Evolutionary conservation across 1,140 invertebrate species (phyloP).

Genomic region (Notospermus geniculatus): DNA sequence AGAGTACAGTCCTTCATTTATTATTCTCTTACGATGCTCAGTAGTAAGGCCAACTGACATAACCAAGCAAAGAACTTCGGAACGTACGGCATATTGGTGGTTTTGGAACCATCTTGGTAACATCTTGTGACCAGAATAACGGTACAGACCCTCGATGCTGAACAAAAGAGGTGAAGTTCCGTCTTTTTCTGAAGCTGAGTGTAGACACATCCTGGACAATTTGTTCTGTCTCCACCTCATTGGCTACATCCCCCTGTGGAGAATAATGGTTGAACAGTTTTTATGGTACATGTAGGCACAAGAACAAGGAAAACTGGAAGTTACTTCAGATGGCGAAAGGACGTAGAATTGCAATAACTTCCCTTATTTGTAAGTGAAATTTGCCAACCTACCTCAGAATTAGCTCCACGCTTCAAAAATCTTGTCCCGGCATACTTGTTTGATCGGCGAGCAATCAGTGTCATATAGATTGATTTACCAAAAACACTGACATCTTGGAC

Average conservation of each 20-base stretch:
- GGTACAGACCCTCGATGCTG: slow-evolving; percentile 91
- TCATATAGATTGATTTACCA: slow-evolving; percentile 85
- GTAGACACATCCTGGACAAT: slow-evolving; percentile 87
- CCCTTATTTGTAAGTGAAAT: no score
- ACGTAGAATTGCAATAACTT: no score
- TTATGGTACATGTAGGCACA: no score
- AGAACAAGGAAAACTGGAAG: no score
- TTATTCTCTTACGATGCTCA: no score
- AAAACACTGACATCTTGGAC: slow-evolving; percentile 84
- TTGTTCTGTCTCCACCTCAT: slow-evolving; percentile 99
- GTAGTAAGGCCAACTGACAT: no score
- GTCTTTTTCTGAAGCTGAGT: slow-evolving; percentile 68
- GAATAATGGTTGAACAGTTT: slow-evolving; percentile 12
- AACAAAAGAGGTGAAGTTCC: slow-evolving; percentile 85
- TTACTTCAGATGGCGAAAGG: no score
- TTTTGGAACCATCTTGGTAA: slow-evolving; percentile 96
- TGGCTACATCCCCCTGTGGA: slow-evolving; percentile 86
- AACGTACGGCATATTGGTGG: slow-evolving; percentile 88
- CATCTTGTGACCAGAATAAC: slow-evolving; percentile 94
- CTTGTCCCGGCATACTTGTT: slow-evolving; percentile 92
- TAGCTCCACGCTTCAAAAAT: slow-evolving; percentile 93
- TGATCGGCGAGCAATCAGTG: slow-evolving; percentile 85
- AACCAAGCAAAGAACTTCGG: no score
- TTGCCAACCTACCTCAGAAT: slow-evolving; percentile 68
- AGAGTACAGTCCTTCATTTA: no score